Conservation (phyloP, 2,113 vertebrate species). For the Penelope pileata region DNA sequence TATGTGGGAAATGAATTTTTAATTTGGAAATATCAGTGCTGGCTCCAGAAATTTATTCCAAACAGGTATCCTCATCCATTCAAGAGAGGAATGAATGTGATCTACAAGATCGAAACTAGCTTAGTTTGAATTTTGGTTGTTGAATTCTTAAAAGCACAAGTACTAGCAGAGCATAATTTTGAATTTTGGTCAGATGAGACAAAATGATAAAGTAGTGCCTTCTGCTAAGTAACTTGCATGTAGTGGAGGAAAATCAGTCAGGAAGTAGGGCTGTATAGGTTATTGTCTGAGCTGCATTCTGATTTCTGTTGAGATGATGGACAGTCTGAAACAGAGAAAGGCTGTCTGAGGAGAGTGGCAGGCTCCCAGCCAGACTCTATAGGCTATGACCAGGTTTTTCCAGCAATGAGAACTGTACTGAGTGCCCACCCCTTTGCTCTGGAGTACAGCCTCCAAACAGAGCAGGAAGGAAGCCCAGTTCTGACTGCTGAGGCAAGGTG, state of each 20-base stretch:
- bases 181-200: neutral
- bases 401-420: fast-evolving
- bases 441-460: fast-evolving
- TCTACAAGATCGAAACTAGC: neutral
- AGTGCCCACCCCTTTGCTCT: fast-evolving
- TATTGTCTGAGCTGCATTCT: neutral
- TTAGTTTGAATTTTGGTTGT: neutral
- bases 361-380: neutral
- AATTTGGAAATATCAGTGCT: conserved; percentile 2
- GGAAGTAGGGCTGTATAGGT: neutral
- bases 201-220: fast-evolving
- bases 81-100: neutral
- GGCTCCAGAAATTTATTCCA: neutral
- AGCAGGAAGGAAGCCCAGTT: neutral
- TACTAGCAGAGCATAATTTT: neutral
- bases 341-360: fast-evolving
- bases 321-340: neutral
- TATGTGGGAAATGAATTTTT: conserved; percentile 19
- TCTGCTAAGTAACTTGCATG: neutral
- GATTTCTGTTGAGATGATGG: neutral
- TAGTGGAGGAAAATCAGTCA: neutral
- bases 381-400: neutral
- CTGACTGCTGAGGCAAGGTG: fast-evolving
- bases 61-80: neutral
- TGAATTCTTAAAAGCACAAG: neutral